Evolutionary conservation across 2,888 invertebrate genomes (phyloP).

Genomic region (Dilophus febrilis): DNA sequence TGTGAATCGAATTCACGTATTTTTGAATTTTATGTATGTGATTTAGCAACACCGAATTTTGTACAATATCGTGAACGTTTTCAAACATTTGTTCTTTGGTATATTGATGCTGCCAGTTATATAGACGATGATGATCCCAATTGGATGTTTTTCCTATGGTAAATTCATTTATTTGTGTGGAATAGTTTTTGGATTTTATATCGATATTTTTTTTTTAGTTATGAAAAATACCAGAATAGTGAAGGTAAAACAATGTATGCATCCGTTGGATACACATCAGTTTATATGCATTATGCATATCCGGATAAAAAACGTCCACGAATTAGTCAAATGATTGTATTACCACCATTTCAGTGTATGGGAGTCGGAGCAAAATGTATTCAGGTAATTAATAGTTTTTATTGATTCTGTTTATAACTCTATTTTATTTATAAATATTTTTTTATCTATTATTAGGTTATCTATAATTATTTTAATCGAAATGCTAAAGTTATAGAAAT

Average conservation of each 20-base stretch:
- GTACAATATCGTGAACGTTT: slow-evolving; percentile 62
- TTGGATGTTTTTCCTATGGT: slow-evolving; percentile 80
- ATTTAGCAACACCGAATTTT: slow-evolving; percentile 55
- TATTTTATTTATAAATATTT: slow-evolving; percentile 39
- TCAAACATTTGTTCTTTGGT: slow-evolving; percentile 87
- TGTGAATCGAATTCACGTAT: slow-evolving; percentile 21
- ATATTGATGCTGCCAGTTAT: slow-evolving; percentile 88
- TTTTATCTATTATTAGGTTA: slow-evolving; percentile 26
- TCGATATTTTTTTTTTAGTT: slow-evolving; percentile 32
- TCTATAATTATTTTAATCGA: slow-evolving; percentile 36
- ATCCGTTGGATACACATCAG: slow-evolving; percentile 74
- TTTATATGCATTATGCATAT: slow-evolving; percentile 90
- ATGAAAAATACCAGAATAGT: slow-evolving; percentile 47
- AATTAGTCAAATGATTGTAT: slow-evolving; percentile 79
- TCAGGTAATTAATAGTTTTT: neutral
- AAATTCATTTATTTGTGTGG: slow-evolving; percentile 22
- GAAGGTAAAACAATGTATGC: slow-evolving; percentile 46
- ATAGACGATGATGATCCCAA: slow-evolving; percentile 84
- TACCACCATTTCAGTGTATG: slow-evolving; percentile 82
- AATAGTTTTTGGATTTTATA: slow-evolving; percentile 3
- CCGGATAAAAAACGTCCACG: slow-evolving; percentile 73
- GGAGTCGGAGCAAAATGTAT: neutral
- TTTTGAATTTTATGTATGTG: slow-evolving; percentile 70
- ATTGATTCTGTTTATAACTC: too few relatives aligned
- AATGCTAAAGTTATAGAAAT: slow-evolving; percentile 39